Base-by-base conservation (phyloP, 2,888 invertebrate species). In the Neria commutata region DNA sequence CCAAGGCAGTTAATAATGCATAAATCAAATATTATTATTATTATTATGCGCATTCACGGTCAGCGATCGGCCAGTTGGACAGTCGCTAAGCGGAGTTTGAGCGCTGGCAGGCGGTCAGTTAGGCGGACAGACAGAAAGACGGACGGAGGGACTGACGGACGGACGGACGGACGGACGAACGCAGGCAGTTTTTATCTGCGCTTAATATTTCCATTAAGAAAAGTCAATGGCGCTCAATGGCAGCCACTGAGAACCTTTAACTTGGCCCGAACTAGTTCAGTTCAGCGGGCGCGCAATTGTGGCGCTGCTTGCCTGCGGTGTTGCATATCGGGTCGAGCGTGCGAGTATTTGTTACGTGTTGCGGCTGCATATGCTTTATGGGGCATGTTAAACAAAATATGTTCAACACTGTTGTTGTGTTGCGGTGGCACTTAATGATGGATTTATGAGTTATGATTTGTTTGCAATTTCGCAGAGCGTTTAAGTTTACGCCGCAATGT, bases 361-460 rank as follows among this genome's bases (percentile, higher is more conserved):
- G 21, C 42, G 11, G n/a, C 37, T 10, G 37, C 42, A 19, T 4
- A 10, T 42, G 19, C 42, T 37, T 37, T 42, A 42, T 42, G 42
- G 42, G 14, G 19, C 21, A 42, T 42, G 42, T 42, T 42, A 19
- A 19, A 42, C 42, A 63, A 62, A 63, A 62, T 62, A 62, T 65
- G 65, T 63, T 69, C 64, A 61, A 69, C 65, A 67, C 65, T 42
- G 3, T 42, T 6, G 6, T 6, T 11, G 11, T 61, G 58, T 62
- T 64, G 57, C 61, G 60, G 60, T 65, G 61, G 64, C 65, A 66
- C 65, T 61, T 60, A 63, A 56, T 76, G 75, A 74, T 72, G 73
- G 73, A 76, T 74, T 76, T 77, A 77, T 76, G 76, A 70, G 70
- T 74, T 71, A 69, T 73, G 74, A 73, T 69, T 70, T 68, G 48